phyloP scores from a whole-genome alignment of 2,113 vertebrate genomes.

The Ciconia stormi region DNA sequence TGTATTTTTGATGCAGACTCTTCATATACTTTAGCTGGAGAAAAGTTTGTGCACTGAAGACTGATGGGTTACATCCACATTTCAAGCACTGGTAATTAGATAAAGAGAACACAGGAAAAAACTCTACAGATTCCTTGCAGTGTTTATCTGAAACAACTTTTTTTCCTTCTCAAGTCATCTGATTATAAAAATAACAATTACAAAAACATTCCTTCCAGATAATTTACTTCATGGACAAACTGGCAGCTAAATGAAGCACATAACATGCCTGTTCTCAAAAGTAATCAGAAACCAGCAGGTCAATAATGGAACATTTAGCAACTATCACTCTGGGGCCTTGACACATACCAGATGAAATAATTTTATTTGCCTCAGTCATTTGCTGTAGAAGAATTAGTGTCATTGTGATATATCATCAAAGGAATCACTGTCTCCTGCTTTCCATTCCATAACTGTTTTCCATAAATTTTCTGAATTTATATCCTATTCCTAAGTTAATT shows the following conservation, averaged over 20 bases:
- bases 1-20: neutral
- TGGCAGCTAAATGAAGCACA: neutral
- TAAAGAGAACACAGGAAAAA: neutral
- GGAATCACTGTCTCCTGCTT: constrained; percentile 10
- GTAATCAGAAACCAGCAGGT: constrained; percentile 60
- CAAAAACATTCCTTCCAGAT: constrained; percentile 27
- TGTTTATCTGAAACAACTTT: neutral
- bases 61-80: neutral
- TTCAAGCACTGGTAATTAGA: neutral
- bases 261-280: constrained; percentile 27
- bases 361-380: constrained; percentile 23
- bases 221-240: constrained; percentile 24
- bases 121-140: neutral
- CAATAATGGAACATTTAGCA: constrained; percentile 34
- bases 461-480: constrained; percentile 26
- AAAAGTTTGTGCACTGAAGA: neutral
- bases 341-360: constrained; percentile 30
- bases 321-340: constrained; percentile 14
- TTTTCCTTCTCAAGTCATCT: neutral
- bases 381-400: constrained; percentile 22
- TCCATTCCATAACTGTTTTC: neutral
- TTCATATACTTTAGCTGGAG: neutral
- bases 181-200: constrained; percentile 33
- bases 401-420: constrained; percentile 25
- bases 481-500: neutral